Evolutionary conservation across 1,140 invertebrate species (phyloP), one percentile per base, ranked within the genome.

Genomic region (Acromyrmex heyeri): DNA sequence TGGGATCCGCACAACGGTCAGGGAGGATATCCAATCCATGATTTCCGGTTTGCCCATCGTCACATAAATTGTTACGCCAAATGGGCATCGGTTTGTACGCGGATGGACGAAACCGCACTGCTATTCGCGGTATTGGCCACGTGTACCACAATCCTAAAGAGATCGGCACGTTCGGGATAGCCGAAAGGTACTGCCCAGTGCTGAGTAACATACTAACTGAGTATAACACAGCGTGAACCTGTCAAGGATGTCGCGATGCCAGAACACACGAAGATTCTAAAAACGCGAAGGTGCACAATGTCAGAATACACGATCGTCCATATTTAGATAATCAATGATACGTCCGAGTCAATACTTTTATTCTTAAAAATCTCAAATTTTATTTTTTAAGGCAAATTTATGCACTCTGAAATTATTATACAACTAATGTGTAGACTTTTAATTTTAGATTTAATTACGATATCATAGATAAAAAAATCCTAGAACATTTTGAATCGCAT

Each of bases 31-130:
- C 90, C 86, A 91, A 91, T 92, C 91, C 91, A 90, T 88, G 92
- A 92, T 93, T 94, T 93, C 92, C 93, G 92, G 93, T 93, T 94
- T 92, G 89, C 87, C 88, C 90, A 88, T 93, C 89, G 91, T 90
- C 89, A 79, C 91, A 94, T 93, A 93, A 94, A 94, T 93, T 93
- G 70, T 10, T 61, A 88, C 67, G 92, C 88, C 87, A 92, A 94
- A 92, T 93, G 91, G 91, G 78, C 91, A 91, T 93, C 91, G 91
- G 92, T 91, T 72, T 89, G 91, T 83, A 88, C 88, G 86, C 89
- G 91, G 91, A 87, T 85, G 90, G 91, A 86, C 88, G 62, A 73
- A 53, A 30, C 48, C 65, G 65, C 65, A 67, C 8, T 62, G 34
- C 21, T 30, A 18, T 89, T 75, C 53, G 85, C 83, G 88, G 83